Base-by-base conservation (phyloP, 1,140 invertebrate genomes). In the Hylaeus anthracinus region DNA sequence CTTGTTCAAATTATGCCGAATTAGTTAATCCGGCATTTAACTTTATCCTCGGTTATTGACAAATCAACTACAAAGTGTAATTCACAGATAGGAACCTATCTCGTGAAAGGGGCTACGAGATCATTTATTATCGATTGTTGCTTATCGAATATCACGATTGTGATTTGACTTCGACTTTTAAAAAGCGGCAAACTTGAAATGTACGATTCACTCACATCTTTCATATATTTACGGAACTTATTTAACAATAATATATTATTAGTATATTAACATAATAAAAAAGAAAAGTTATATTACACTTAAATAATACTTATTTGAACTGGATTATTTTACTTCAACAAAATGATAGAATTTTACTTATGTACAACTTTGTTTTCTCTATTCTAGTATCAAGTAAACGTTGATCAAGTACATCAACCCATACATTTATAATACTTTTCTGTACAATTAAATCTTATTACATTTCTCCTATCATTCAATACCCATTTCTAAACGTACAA, bases 21-120 rank as follows among this genome's bases (percentile, higher is more conserved):
- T 61, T n/a, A 75, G 55, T 83, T 80, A 81, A 81, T 83, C 72
- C 72, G 72, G 72, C 82, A 83, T 83, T 83, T 65, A 69, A 72
- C 71, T 85, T 79, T 80, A 88, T 82, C 61, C 58, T 14, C 51
- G 61, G 51, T 67, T 83, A 74, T 75, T 86, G 84, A 87, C 84
- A 87, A 87, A 86, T 87, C 69, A 73, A 82, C 70, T 72, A 83
- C 77, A 87, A 83, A 85, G 77, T 81, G 67, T 39, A 81, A 37
- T 69, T 73, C 61, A 64, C 64, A 51, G 70, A 67, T 70, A 73
- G 67, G 58, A 64, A 58, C 76, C 45, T 65, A 51, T 66, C 76
- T 61, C 70, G 64, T 79, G 69, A 79, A 82, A 72, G 56, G 45
- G 43, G 63, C 63, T 65, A 43, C 80, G 75, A 70, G 61, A 77